phyloP scores from a whole-genome alignment of 2,113 vertebrate genomes.

The Drymodes brunneopygia region DNA sequence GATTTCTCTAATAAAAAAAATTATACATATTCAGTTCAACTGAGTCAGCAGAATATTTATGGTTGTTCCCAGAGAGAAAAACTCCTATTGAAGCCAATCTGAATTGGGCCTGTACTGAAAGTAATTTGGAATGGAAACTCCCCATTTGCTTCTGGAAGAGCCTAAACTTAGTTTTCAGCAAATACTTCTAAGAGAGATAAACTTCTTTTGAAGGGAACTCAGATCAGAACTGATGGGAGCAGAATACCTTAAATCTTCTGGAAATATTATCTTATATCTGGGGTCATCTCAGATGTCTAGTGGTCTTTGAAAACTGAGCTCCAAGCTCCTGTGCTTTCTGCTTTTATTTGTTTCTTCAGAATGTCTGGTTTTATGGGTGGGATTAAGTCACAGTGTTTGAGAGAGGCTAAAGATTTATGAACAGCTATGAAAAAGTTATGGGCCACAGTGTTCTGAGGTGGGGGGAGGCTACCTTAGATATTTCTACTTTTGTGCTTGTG shows the following conservation, averaged over 20 bases:
- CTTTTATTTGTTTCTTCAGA: constrained; percentile 47
- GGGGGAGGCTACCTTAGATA: neutral
- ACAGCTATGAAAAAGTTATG: constrained; percentile 26
- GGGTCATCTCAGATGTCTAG: neutral
- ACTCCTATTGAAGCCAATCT: neutral
- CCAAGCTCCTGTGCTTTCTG: neutral
- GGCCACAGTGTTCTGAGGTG: neutral
- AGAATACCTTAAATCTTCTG: neutral
- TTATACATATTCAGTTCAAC: neutral
- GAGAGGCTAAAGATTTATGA: constrained; percentile 5
- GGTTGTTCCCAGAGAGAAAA: neutral
- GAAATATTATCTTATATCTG: neutral
- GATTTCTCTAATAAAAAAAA: neutral
- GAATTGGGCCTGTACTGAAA: neutral
- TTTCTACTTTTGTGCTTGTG: neutral
- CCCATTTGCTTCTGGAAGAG: neutral
- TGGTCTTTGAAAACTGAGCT: constrained; percentile 14
- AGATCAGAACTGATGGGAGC: neutral
- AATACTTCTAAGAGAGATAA: neutral
- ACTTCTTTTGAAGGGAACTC: neutral
- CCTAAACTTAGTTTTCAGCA: neutral
- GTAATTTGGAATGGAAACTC: neutral
- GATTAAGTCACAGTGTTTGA: neutral
- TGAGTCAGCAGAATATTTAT: neutral
- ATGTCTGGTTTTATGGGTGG: neutral